Conservation (phyloP, 1,140 invertebrate genomes). For the Drosophila neocordata region DNA sequence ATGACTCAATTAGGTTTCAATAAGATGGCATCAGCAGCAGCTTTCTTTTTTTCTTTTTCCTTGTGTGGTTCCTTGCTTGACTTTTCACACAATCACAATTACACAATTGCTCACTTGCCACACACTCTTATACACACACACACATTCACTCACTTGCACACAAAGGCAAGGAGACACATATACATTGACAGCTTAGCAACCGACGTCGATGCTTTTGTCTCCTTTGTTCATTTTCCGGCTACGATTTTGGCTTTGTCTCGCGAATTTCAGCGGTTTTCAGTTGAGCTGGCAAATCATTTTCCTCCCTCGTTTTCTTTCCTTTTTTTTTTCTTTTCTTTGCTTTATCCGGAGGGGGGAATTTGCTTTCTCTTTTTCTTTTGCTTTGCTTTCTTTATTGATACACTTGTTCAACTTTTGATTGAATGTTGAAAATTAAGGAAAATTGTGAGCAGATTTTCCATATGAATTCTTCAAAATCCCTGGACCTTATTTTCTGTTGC, state of each 20-base stretch:
- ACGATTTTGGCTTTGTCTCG: conserved; percentile 18
- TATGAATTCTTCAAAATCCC: conserved; percentile 1
- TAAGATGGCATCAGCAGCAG: conserved; percentile 44
- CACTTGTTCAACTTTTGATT: conserved; percentile 20
- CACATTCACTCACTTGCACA: neutral
- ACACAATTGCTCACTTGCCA: conserved; percentile 56
- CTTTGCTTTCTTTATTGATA: neutral
- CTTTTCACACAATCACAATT: conserved; percentile 52
- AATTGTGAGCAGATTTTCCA: conserved; percentile 12
- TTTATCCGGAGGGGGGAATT: too few relatives aligned
- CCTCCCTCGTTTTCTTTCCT: neutral
- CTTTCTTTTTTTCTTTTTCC: conserved; percentile 16
- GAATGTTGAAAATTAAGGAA: conserved; percentile 3
- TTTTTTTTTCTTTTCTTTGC: neutral
- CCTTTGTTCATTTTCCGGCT: conserved; percentile 19
- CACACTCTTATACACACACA: conserved; percentile 16
- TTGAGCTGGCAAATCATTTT: conserved; percentile 57
- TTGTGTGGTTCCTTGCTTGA: conserved; percentile 12
- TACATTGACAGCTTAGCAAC: conserved; percentile 37
- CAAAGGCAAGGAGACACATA: neutral
- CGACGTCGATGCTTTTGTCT: conserved; percentile 55
- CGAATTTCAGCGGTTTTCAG: conserved; percentile 52
- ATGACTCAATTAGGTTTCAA: conserved; percentile 66
- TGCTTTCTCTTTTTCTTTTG: neutral
- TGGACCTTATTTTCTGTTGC: conserved; percentile 4